Evolutionary conservation across 2,113 vertebrate genomes (phyloP), one percentile per base, ranked within the genome.

Genomic region (Hirundichthys speculiger): DNA sequence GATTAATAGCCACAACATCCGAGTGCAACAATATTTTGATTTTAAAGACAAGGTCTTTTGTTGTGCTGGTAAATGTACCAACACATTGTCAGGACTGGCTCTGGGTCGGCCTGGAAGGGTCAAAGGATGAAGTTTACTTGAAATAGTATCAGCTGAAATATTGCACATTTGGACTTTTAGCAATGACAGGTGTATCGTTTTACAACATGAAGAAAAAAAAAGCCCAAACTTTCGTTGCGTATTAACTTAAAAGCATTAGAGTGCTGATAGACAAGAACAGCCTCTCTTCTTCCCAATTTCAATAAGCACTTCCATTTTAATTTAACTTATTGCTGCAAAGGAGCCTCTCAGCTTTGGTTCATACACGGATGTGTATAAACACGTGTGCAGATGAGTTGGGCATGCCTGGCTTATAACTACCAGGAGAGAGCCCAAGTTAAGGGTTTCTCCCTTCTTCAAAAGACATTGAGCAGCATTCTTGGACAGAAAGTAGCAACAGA

Each of bases 331-430:
- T 16, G 55, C 61, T 53, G 70, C 40, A 14, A 34, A 18, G 66
- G 57, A 75, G 65, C 64, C 22, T 50, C 75, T 67, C 41, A 21
- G 73, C 62, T 58, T 51, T 49, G 55, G 58, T 14, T 22, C 69
- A 41, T 49, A 21, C 64, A 69, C 65, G 59, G 13, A 0, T 20
- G 65, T 71, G 62, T 73, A 38, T 77, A 57, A 39, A 71, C 64
- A 53, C 25, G 42, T 40, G 43, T 34, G 57, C 3, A 74, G 73
- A 9, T 47, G 73, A 18, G 19, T 58, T 70, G 54, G 73, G 51
- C 88, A 90, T 88, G 88, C 84, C 86, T 78, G 83, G 69, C 72
- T 75, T 67, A 81, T 77, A 82, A 69, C 73, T 61, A 75, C 59
- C 69, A 25, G 69, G 75, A 80, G 71, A 77, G 30, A 73, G 47